Conservation (phyloP, 2,888 invertebrate species). For the Imbricaverruca yamaguchii region DNA sequence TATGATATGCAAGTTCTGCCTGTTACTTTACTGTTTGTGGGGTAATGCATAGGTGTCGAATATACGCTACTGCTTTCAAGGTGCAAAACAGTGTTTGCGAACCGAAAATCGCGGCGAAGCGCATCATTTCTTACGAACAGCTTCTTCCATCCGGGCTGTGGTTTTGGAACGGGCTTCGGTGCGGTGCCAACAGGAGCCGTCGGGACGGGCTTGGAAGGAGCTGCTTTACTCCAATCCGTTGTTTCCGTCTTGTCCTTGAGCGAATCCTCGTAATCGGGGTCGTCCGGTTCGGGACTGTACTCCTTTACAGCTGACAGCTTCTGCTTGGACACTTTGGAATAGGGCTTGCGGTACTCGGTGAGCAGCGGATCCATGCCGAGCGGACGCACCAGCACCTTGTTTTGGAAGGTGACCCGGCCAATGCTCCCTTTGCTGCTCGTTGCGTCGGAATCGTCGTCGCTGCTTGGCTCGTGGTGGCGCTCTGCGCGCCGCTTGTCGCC, state of each 20-base stretch:
- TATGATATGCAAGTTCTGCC: too few relatives aligned
- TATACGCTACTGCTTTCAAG: too few relatives aligned
- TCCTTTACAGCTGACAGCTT: background rate
- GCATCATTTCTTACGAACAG: background rate
- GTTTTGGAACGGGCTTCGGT: background rate
- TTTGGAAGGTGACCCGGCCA: background rate
- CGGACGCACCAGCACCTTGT: background rate
- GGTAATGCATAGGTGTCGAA: too few relatives aligned
- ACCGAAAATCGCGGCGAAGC: too few relatives aligned
- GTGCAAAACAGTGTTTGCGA: too few relatives aligned
- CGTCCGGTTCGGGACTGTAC: background rate
- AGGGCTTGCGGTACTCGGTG: conserved; percentile 8
- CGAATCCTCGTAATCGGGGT: background rate
- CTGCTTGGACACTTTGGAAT: background rate
- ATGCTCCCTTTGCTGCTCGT: background rate
- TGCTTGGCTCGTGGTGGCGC: background rate
- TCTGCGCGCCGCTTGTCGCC: background rate
- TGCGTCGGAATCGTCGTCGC: background rate
- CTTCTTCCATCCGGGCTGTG: background rate
- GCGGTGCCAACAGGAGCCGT: background rate
- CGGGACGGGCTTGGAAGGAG: background rate
- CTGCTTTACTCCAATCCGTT: background rate
- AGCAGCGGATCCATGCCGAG: conserved; percentile 11
- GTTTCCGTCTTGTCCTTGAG: background rate
- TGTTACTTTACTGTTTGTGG: too few relatives aligned